Evolutionary conservation across 2,113 vertebrate genomes (phyloP).

Genomic region (Theristicus caerulescens): DNA sequence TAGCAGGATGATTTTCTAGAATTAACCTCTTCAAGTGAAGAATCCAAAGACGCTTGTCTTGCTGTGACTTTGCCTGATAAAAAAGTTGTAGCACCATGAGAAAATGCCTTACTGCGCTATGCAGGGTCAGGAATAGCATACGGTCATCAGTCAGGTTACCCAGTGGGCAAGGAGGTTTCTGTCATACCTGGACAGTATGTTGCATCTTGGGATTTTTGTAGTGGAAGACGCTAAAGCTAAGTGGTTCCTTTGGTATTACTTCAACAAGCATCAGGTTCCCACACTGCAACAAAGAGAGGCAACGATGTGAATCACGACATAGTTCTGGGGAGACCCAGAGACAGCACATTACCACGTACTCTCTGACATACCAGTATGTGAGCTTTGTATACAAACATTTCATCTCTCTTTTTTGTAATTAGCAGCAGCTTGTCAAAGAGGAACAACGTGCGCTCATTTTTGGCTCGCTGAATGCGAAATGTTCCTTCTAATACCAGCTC

Average conservation of each 20-base stretch:
- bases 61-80: conserved; percentile 90
- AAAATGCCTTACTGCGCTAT: not conserved
- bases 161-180: not conserved
- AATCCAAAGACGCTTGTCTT: conserved; percentile 97
- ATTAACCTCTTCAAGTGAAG: conserved; percentile 96
- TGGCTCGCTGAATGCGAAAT: conserved; percentile 93
- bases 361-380: conserved; percentile 88
- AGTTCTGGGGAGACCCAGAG: not conserved
- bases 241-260: conserved; percentile 93
- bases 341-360: not conserved
- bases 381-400: conserved; percentile 92
- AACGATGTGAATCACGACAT: not conserved
- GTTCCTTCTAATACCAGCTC: conserved; percentile 96
- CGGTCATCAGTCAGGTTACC: not conserved
- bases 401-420: conserved; percentile 96
- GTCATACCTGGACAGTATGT: conserved; percentile 94
- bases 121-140: not conserved
- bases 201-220: conserved; percentile 99
- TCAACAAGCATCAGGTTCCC: conserved; percentile 99
- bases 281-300: conserved; percentile 78
- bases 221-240: conserved; percentile 97
- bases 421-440: conserved; percentile 95
- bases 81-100: not conserved
- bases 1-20: conserved; percentile 97
- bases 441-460: conserved; percentile 95